These are phyloP conservation scores for Ptilodon capucinus DNA, from an alignment of 2,888 invertebrate species.

Conservation along the genomic window DNA sequence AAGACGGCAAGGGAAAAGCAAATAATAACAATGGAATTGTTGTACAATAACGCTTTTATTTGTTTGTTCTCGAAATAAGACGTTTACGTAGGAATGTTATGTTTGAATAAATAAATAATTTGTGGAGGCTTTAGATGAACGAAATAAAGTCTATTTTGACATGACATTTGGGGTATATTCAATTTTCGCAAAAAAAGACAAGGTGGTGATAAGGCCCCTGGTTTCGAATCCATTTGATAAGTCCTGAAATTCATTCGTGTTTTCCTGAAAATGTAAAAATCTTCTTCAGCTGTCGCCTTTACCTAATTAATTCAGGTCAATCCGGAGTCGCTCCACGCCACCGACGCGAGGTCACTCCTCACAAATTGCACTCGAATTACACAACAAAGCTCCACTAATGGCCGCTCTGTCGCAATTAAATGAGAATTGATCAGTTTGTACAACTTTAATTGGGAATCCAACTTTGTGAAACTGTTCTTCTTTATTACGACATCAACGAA, in stretches of 20 bases:
- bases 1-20: constrained; percentile 18
- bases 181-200: too few species aligned
- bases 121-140: not conserved
- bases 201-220: too few species aligned
- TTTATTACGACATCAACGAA: too few species aligned
- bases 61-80: constrained; percentile 12
- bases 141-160: not conserved
- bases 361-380: not conserved
- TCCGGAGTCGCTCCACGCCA: too few species aligned
- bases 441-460: too few species aligned
- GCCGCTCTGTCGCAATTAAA: too few species aligned
- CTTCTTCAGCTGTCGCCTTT: not conserved
- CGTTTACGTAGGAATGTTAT: constrained; percentile 18
- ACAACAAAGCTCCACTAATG: too few species aligned
- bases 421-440: not conserved
- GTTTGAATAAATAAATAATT: constrained; percentile 8
- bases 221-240: too few species aligned
- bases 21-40: constrained; percentile 15
- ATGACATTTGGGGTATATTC: not conserved
- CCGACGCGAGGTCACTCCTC: not conserved
- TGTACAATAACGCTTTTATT: constrained; percentile 22
- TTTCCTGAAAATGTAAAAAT: not conserved
- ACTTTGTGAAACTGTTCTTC: too few species aligned
- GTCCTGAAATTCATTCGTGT: too few species aligned
- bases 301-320: not conserved